Percentiles rank a stretch among this genome's conserved stretches.
phyloP scores from a whole-genome alignment of 1,140 invertebrate genomes.

The Heliothis subflexa region DNA sequence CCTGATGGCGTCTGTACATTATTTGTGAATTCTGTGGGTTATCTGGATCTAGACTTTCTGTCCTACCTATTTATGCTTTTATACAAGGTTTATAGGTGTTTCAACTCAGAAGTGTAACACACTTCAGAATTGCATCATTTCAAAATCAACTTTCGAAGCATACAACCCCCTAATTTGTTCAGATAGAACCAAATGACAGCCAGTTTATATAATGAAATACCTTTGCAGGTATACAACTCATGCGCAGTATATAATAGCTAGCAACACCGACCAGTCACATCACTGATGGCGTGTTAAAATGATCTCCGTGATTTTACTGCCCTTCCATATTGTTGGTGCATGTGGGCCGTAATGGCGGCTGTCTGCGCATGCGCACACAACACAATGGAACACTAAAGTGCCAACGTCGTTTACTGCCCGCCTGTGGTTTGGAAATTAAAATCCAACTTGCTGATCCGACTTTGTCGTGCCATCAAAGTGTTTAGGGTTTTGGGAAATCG shows the following conservation, averaged over 20 bases:
- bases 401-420: conserved; percentile 75
- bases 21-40: too few species aligned
- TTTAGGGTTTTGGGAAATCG: conserved; percentile 19
- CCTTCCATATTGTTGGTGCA: conserved; percentile 53
- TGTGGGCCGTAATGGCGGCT: conserved; percentile 70
- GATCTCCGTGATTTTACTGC: conserved; percentile 70
- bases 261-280: conserved; percentile 34
- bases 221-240: too few species aligned
- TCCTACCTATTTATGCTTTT: too few species aligned
- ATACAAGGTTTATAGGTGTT: too few species aligned
- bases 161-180: too few species aligned
- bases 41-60: too few species aligned
- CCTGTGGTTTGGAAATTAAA: conserved; percentile 84
- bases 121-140: too few species aligned
- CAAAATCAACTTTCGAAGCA: too few species aligned
- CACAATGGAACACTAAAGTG: conserved; percentile 81
- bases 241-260: not conserved
- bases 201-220: too few species aligned
- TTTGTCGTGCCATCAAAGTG: conserved; percentile 28
- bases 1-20: too few species aligned
- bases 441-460: conserved; percentile 70
- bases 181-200: too few species aligned
- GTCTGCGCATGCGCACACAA: conserved; percentile 58
- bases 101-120: too few species aligned
- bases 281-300: conserved; percentile 55